Conservation (phyloP, 2,797 vertebrate species). For the Phrynocephalus guinanensis region DNA sequence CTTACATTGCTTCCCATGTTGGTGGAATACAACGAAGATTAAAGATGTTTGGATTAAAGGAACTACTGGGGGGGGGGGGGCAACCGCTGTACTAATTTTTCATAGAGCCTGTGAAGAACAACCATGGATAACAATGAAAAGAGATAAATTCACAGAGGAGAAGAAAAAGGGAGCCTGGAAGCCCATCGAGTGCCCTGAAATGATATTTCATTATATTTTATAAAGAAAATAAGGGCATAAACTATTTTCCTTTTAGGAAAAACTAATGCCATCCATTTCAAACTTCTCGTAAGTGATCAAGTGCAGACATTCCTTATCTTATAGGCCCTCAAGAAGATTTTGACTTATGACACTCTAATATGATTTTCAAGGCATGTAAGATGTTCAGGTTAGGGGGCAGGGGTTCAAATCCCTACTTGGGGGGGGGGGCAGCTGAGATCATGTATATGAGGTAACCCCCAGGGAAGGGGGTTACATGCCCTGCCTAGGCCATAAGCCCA, state of each 20-base stretch:
- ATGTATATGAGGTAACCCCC: no score
- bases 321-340: no score
- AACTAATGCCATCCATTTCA: background rate
- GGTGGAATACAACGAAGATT: background rate
- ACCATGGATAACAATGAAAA: background rate
- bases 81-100: background rate
- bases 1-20: background rate
- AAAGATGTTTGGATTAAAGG: background rate
- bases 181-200: no score
- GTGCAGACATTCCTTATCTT: background rate
- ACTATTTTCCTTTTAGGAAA: background rate
- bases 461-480: no score
- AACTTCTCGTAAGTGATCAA: background rate
- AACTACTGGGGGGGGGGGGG: background rate
- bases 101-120: background rate
- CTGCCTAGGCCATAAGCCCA: no score
- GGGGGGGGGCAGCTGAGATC: no score
- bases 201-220: background rate
- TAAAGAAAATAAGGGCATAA: background rate
- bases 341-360: no score
- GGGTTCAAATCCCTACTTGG: no score
- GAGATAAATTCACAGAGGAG: background rate
- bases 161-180: background rate
- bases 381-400: no score
- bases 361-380: no score